phyloP scores from a whole-genome alignment of 2,888 invertebrate species.

The Homarus gammarus region DNA sequence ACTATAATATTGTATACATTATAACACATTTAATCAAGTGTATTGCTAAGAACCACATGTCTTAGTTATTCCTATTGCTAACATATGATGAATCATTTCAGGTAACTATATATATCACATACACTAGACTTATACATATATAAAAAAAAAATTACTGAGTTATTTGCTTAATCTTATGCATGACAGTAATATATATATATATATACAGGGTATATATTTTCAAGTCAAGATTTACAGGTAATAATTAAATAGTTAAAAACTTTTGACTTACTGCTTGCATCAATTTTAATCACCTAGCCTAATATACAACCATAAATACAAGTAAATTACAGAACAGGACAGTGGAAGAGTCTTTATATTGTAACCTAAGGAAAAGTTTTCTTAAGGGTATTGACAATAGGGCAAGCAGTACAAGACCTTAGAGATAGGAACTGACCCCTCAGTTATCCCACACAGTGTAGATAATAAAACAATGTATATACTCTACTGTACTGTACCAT shows the following conservation, averaged over 20 bases:
- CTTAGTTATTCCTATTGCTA: no score
- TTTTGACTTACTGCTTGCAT: not conserved
- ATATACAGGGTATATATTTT: not conserved
- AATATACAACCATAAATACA: conserved; percentile 9
- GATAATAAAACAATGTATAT: no score
- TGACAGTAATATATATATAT: no score
- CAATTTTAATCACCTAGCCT: not conserved
- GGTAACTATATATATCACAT: not conserved
- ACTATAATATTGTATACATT: no score
- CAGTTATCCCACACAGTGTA: conserved; percentile 11
- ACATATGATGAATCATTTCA: not conserved
- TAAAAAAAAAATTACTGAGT: no score
- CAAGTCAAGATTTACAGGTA: not conserved
- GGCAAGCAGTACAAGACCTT: conserved; percentile 17
- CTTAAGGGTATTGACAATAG: not conserved
- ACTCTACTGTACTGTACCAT: no score
- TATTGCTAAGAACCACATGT: no score
- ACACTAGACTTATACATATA: not conserved
- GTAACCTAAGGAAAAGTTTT: conserved; percentile 36
- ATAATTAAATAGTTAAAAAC: not conserved
- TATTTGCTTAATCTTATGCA: no score
- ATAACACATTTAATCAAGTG: no score
- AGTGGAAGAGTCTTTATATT: not conserved
- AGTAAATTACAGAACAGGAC: conserved; percentile 3
- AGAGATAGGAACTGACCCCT: not conserved